Evolutionary conservation across 2,113 vertebrate species (phyloP).

Genomic region (Pelecanus crispus): DNA sequence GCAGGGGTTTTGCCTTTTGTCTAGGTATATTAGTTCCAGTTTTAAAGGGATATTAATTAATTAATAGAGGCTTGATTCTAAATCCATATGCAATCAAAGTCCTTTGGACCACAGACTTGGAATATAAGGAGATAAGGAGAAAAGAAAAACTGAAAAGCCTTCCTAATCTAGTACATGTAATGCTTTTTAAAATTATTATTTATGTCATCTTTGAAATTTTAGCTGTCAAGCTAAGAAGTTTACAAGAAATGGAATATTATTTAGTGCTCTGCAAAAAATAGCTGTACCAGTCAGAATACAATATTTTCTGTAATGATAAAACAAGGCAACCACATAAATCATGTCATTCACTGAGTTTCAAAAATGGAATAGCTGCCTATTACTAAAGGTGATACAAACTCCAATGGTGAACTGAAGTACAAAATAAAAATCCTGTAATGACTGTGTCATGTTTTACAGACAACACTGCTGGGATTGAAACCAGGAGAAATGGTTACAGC

Average conservation of each 20-base stretch:
- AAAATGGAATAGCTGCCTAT: background rate
- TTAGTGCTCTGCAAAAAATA: background rate
- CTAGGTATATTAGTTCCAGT: background rate
- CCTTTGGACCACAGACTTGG: background rate
- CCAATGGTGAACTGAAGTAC: background rate
- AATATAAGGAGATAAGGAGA: background rate
- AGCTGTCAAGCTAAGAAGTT: background rate
- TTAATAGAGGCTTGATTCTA: background rate
- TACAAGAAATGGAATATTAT: background rate
- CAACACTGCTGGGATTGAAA: constrained; percentile 93
- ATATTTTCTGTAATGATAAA: background rate
- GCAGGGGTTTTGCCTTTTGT: background rate
- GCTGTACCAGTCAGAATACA: background rate
- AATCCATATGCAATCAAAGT: background rate
- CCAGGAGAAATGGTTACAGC: constrained; percentile 85
- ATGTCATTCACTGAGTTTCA: background rate
- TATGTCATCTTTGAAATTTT: background rate
- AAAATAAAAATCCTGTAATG: background rate
- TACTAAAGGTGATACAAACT: background rate
- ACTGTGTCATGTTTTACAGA: constrained; percentile 77
- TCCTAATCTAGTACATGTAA: background rate
- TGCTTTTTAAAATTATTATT: background rate
- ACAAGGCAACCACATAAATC: background rate
- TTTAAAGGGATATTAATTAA: background rate
- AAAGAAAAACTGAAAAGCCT: background rate